phyloP scores from a whole-genome alignment of 2,113 vertebrate species.

The Nanorana parkeri region DNA sequence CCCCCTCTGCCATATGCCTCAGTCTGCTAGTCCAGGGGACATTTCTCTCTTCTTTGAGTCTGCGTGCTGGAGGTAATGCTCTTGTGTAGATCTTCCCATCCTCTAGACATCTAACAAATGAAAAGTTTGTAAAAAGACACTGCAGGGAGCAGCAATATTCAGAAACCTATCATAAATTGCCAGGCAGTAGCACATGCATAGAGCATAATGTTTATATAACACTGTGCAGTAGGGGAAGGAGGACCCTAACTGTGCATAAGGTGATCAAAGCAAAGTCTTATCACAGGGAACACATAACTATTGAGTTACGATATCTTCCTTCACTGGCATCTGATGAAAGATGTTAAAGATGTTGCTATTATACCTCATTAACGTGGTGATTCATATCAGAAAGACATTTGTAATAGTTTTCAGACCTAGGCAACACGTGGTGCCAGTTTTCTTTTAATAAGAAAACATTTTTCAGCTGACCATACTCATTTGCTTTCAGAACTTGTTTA shows the following conservation, averaged over 20 bases:
- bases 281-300: constrained; percentile 65
- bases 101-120: too few relatives aligned
- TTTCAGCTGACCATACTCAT: constrained; percentile 59
- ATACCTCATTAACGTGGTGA: constrained; percentile 57
- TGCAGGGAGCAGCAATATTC: too few relatives aligned
- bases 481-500: constrained; percentile 57
- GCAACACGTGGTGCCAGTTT: constrained; percentile 65
- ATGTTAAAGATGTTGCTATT: constrained; percentile 30
- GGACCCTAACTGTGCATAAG: constrained; percentile 7
- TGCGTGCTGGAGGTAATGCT: too few relatives aligned
- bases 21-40: too few relatives aligned
- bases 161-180: too few relatives aligned
- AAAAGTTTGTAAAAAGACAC: too few relatives aligned
- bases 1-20: too few relatives aligned
- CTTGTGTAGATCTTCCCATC: too few relatives aligned
- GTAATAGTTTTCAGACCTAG: constrained; percentile 75
- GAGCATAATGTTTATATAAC: too few relatives aligned
- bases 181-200: too few relatives aligned
- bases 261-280: constrained; percentile 68
- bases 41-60: too few relatives aligned
- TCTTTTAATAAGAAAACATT: constrained; percentile 37
- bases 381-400: constrained; percentile 71
- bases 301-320: constrained; percentile 67
- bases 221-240: neutral
- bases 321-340: constrained; percentile 69